Base-by-base conservation (phyloP, 2,888 invertebrate genomes). In the Thalpophila matura region DNA sequence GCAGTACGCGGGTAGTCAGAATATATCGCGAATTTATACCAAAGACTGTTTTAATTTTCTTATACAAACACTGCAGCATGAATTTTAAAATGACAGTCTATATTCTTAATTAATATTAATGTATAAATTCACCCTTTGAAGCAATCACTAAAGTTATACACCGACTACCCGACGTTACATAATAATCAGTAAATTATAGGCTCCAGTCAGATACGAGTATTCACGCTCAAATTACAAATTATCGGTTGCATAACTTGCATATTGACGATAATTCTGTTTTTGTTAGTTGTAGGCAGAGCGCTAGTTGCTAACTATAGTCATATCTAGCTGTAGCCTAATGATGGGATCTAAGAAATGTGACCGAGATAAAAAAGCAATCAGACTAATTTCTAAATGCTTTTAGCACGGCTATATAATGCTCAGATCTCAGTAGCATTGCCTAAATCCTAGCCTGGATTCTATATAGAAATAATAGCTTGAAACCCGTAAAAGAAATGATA, bases 401-500 rank as follows among this genome's bases (percentile, higher is more conserved):
- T 24, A n/a, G 16, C 35, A 40, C 12, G n/a, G 22, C 40, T 31
- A n/a, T 24, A 4, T 43, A 46, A 38, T 27, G 9, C 35, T 57
- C 14, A 24, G 7, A 50, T 54, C 46, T 45, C 61, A 57, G 56
- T 65, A 18, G 46, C 59, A 54, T 47, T 40, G 10, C 57, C 26
- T 20, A 57, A 55, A 59, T 14, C 55, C 24, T 14, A 43, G n/a
- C 24, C 38, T 51, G 12, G 14, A 24, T 40, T 31, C 29, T 7
- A 49, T 35, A 69, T 40, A 42, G 10, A 37, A 59, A 50, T 43
- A 61, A 59, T 35, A 38, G 43, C 31, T 51, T 16, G 14, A 55
- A 68, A 59, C 58, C 73, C 74, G 77, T 72, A 74, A 67, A 75
- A 63, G 78, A 74, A 78, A 77, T 80, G 70, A 78, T 78, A 78